These are phyloP conservation scores for Cephus cinctus DNA, from an alignment of 1,140 invertebrate genomes.

Conservation along the genomic window DNA sequence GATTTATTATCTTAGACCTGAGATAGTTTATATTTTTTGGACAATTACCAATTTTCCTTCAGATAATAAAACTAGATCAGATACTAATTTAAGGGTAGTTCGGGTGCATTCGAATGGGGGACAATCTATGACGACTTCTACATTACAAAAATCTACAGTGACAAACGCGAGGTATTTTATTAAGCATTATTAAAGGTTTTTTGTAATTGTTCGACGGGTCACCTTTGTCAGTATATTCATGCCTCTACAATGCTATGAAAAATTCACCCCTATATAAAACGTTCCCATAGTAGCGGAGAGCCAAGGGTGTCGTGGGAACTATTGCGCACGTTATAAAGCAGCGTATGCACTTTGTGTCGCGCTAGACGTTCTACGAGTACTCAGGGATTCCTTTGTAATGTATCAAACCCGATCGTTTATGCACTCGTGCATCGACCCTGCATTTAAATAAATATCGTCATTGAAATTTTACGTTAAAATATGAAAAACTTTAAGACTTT, in stretches of 20 bases:
- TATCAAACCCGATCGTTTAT: constrained; percentile 13
- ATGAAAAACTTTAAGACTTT: too few species aligned
- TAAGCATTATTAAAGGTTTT: constrained; percentile 8
- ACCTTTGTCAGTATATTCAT: constrained; percentile 9
- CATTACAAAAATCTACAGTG: constrained; percentile 12
- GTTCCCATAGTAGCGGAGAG: constrained; percentile 39
- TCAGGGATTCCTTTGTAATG: constrained; percentile 31
- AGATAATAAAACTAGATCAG: too few species aligned
- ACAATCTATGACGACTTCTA: constrained; percentile 16
- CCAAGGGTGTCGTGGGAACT: constrained; percentile 49
- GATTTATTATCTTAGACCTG: too few species aligned
- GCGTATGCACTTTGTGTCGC: constrained; percentile 31
- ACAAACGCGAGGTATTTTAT: constrained; percentile 12
- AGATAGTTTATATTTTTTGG: too few species aligned
- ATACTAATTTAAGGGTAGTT: too few species aligned
- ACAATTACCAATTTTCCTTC: too few species aligned
- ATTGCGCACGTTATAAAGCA: constrained; percentile 40
- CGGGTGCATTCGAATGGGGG: too few species aligned
- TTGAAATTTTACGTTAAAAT: too few species aligned
- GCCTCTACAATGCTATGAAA: constrained; percentile 15
- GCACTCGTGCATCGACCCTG: too few species aligned
- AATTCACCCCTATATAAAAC: constrained; percentile 41
- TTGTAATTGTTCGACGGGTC: constrained; percentile 17
- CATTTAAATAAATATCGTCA: too few species aligned
- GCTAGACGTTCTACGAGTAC: constrained; percentile 22